These are phyloP conservation scores for Ammodytes marinus DNA, from an alignment of 2,113 vertebrate species.

Conservation along the genomic window DNA sequence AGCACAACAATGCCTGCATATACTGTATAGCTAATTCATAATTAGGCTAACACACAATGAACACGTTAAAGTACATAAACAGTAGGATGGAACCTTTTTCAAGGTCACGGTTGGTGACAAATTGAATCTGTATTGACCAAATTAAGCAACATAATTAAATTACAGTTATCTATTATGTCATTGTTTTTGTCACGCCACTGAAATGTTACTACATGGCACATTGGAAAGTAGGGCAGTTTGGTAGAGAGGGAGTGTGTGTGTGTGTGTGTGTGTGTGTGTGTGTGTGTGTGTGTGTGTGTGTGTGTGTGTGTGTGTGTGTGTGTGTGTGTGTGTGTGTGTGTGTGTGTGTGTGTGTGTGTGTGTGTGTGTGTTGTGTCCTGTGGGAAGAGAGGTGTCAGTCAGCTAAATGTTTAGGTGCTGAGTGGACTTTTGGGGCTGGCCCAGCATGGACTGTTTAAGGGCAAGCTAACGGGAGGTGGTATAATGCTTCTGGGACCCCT, in stretches of 20 bases:
- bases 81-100: background rate
- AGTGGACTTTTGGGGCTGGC: constrained; percentile 61
- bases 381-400: constrained; percentile 62
- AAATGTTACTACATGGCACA: background rate
- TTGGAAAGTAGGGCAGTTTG: constrained; percentile 14
- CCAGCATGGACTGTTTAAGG: constrained; percentile 52
- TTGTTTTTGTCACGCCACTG: background rate
- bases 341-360: too few relatives aligned
- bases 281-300: too few relatives aligned
- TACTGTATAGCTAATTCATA: too few relatives aligned
- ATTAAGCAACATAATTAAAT: background rate
- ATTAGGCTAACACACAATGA: background rate
- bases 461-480: constrained; percentile 31
- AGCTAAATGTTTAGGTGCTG: constrained; percentile 70
- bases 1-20: background rate
- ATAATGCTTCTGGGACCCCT: constrained; percentile 19
- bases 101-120: background rate
- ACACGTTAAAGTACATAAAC: background rate
- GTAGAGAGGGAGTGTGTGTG: background rate
- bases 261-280: too few relatives aligned
- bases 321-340: too few relatives aligned
- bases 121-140: background rate
- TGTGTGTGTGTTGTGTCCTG: background rate
- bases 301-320: too few relatives aligned
- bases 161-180: background rate